phyloP scores from a whole-genome alignment of 2,888 invertebrate genomes.

The Polydesmus complanatus region DNA sequence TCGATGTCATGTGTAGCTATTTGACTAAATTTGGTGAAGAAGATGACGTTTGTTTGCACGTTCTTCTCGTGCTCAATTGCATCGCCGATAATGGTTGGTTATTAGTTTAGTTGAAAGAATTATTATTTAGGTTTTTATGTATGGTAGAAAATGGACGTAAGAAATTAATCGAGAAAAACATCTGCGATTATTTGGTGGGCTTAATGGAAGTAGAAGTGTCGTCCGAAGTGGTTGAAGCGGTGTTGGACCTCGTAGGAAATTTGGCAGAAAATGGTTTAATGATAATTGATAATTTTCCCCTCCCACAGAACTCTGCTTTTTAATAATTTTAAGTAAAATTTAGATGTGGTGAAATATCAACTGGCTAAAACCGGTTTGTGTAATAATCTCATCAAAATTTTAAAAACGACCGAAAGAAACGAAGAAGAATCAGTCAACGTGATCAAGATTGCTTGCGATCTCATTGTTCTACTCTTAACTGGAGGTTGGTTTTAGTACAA shows the following conservation, averaged over 20 bases:
- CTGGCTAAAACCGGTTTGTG: slow-evolving; percentile 62
- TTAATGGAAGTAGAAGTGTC: slow-evolving; percentile 24
- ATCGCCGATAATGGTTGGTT: slow-evolving; percentile 38
- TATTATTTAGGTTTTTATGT: neutral
- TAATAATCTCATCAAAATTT: slow-evolving; percentile 54
- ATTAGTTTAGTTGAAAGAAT: neutral
- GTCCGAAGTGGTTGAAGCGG: slow-evolving; percentile 26
- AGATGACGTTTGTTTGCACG: slow-evolving; percentile 39
- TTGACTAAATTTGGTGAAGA: slow-evolving; percentile 36
- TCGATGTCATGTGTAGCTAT: slow-evolving; percentile 37
- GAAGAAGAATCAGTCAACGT: slow-evolving; percentile 53
- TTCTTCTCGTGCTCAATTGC: slow-evolving; percentile 38
- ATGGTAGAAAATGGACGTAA: slow-evolving; percentile 19
- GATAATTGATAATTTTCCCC: neutral
- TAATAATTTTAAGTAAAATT: neutral
- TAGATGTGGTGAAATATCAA: slow-evolving; percentile 61
- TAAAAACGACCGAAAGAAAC: slow-evolving; percentile 52
- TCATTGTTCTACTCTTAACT: slow-evolving; percentile 67
- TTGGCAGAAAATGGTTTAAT: slow-evolving; percentile 29
- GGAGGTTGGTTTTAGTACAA: slow-evolving; percentile 46
- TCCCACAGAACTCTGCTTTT: neutral
- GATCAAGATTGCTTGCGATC: slow-evolving; percentile 70
- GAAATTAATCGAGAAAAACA: slow-evolving; percentile 21
- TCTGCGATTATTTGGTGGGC: slow-evolving; percentile 17
- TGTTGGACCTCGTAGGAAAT: slow-evolving; percentile 29